Conservation (phyloP, 2,888 invertebrate species). For the Patella depressa region DNA sequence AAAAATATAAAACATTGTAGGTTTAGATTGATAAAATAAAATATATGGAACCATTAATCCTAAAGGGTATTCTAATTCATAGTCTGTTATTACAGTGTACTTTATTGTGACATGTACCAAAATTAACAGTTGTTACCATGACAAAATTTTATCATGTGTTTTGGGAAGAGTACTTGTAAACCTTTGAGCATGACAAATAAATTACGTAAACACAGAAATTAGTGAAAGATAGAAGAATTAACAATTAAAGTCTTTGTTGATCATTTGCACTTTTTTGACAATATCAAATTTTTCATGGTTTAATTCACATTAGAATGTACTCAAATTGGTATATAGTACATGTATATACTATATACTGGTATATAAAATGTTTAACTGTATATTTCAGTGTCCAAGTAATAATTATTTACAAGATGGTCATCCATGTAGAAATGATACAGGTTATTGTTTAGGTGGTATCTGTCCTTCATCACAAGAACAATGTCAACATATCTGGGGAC, state of each 20-base stretch:
- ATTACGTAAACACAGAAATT: neutral
- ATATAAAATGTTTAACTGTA: neutral
- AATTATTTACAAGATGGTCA: constrained; percentile 94
- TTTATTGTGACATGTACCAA: neutral
- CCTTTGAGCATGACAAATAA: neutral
- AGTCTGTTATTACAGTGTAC: no score
- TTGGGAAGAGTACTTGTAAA: no score
- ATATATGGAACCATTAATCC: no score
- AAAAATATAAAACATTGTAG: no score
- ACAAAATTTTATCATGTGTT: neutral
- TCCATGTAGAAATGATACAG: constrained; percentile 81
- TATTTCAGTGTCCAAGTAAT: constrained; percentile 85
- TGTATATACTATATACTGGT: no score
- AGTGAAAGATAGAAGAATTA: neutral
- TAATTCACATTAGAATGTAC: neutral
- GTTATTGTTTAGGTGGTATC: constrained; percentile 91
- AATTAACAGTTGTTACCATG: constrained; percentile 7
- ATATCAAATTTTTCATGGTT: no score
- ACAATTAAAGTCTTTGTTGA: neutral
- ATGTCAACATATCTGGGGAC: constrained; percentile 95
- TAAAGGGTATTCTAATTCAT: no score
- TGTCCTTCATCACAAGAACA: constrained; percentile 91
- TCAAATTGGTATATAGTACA: neutral
- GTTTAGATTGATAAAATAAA: no score
- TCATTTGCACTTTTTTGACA: neutral